Evolutionary conservation across 1,140 invertebrate genomes (phyloP), one percentile per base, ranked within the genome.

Genomic region (Odontomachus brunneus): DNA sequence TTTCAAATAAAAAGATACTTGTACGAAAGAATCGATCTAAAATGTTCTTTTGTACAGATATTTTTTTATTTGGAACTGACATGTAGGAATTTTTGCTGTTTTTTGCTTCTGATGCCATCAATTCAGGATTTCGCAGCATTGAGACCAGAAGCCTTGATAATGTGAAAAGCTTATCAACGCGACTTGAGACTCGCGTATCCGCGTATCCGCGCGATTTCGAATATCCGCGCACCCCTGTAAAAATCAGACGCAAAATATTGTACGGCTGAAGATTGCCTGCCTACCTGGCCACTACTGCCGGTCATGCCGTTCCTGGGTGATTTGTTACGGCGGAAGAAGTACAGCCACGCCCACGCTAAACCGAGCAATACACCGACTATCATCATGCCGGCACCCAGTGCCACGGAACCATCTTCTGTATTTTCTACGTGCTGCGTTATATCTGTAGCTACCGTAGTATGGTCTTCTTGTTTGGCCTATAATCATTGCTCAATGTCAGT

Each of bases 251-350:
- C 17, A 82, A 66, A 84, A 66, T 53, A 62, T 49, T 29, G n/a
- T 44, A 66, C 65, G 24, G 26, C 48, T 62, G 83, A 59, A 76
- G 66, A 51, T 59, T 29, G 63, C 26, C 48, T 53, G 90, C 90
- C 83, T 91, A 94, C 93, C 93, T 94, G 93, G 86, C 93, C 93
- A 74, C 93, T 92, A 26, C 91, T 91, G 65, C 91, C 89, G n/a
- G 90, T 84, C 67, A 94, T 91, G 87, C 92, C 93, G 38, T 91
- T 89, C 85, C 93, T 92, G 3, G 91, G 90, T 22, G 92, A 93
- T 83, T 94, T 94, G 33, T 90, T 92, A 62, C 88, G 90, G 29
- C 74, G 71, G 88, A 93, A 92, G 49, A 93, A 94, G 67, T 87
- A 88, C 9, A 94, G 51, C 92, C 92, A 94, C n/a, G 80, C 88